phyloP scores from a whole-genome alignment of 2,888 invertebrate genomes.

The Campaea margaritaria region DNA sequence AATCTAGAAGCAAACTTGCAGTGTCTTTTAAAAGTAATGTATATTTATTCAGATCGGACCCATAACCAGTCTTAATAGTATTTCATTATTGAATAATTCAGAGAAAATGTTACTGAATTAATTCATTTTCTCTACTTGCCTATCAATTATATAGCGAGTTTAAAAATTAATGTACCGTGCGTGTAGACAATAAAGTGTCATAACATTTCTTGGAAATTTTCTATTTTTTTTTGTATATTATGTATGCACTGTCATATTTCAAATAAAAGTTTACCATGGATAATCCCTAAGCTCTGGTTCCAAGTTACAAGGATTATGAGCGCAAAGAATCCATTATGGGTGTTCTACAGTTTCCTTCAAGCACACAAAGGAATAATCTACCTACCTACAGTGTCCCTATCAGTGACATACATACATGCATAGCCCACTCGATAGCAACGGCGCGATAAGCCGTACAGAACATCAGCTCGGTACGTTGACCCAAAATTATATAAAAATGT shows the following conservation, averaged over 20 bases:
- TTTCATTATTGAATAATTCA: slow-evolving; percentile 14
- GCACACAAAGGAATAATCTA: slow-evolving; percentile 63
- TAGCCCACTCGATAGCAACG: slow-evolving; percentile 71
- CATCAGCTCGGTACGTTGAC: slow-evolving; percentile 75
- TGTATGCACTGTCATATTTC: slow-evolving; percentile 11
- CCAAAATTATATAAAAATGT: slow-evolving; percentile 84
- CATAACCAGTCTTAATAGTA: not conserved
- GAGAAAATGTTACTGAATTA: slow-evolving; percentile 16
- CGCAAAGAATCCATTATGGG: slow-evolving; percentile 34
- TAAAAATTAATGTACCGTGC: slow-evolving; percentile 26
- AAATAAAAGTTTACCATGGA: slow-evolving; percentile 13
- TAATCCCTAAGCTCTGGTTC: slow-evolving; percentile 5
- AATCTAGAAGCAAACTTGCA: not conserved
- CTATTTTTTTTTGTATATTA: not conserved
- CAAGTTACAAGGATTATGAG: slow-evolving; percentile 20
- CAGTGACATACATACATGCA: slow-evolving; percentile 83
- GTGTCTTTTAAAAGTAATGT: slow-evolving; percentile 15
- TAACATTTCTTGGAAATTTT: slow-evolving; percentile 7
- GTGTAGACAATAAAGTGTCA: slow-evolving; percentile 15
- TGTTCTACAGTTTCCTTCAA: slow-evolving; percentile 59
- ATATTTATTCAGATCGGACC: not conserved
- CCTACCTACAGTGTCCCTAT: slow-evolving; percentile 55
- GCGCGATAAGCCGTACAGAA: slow-evolving; percentile 80
- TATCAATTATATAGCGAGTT: slow-evolving; percentile 14
- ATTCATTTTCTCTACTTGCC: slow-evolving; percentile 17